A percentile compares a stretch with the other conserved stretches of the same genome.
These are phyloP conservation scores for Timema podura DNA, from an alignment of 2,888 invertebrate species.

Conservation along the genomic window DNA sequence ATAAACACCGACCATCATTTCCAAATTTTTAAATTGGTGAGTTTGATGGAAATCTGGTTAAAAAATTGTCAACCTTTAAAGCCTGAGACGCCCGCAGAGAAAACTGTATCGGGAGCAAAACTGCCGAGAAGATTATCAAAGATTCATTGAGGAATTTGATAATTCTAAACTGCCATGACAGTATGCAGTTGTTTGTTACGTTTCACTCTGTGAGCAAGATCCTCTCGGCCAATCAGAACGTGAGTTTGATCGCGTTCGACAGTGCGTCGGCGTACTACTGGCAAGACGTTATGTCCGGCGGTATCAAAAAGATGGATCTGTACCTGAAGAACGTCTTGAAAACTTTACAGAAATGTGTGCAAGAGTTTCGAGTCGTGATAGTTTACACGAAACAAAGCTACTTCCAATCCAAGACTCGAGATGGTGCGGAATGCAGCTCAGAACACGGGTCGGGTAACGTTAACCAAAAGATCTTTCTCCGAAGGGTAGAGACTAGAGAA, in stretches of 20 bases:
- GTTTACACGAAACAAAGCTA: conserved; percentile 54
- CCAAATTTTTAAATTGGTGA: conserved; percentile 42
- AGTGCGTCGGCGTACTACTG: conserved; percentile 52
- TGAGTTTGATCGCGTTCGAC: conserved; percentile 49
- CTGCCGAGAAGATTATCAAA: conserved; percentile 37
- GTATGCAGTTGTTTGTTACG: conserved; percentile 42
- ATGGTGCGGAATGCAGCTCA: background rate
- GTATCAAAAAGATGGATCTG: conserved; percentile 48
- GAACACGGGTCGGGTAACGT: conserved; percentile 9
- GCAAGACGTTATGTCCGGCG: conserved; percentile 45
- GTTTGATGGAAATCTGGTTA: conserved; percentile 40
- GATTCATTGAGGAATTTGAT: conserved; percentile 42
- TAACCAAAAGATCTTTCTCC: conserved; percentile 12
- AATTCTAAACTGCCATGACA: conserved; percentile 44
- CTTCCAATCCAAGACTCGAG: conserved; percentile 44
- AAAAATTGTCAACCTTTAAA: conserved; percentile 16
- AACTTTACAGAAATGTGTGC: conserved; percentile 47
- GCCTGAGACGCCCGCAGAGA: background rate
- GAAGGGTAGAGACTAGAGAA: conserved; percentile 2
- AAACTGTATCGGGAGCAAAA: conserved; percentile 21
- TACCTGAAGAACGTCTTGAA: conserved; percentile 49
- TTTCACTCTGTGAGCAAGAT: conserved; percentile 44
- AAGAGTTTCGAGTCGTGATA: conserved; percentile 49
- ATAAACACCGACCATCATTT: conserved; percentile 53
- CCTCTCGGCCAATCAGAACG: conserved; percentile 43